Evolutionary conservation across 2,113 vertebrate species (phyloP).

Genomic region (Protomyctophum bolini): DNA sequence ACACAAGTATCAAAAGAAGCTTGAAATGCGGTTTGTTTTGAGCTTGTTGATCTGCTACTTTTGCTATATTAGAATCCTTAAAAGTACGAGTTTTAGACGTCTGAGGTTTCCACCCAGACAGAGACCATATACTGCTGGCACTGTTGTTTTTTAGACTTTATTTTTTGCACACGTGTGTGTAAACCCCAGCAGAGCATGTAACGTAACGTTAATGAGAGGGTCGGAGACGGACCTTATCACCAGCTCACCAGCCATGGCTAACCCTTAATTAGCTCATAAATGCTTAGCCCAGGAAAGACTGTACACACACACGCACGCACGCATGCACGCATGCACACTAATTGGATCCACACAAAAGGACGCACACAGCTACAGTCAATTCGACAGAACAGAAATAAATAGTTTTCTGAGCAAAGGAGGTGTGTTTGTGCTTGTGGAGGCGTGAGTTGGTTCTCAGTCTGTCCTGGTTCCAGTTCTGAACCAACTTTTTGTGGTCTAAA

Average conservation of each 20-base stretch:
- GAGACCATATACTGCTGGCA: slow-evolving; percentile 45
- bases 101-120: slow-evolving; percentile 9
- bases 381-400: neutral
- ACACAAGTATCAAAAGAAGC: too few species aligned
- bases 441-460: slow-evolving; percentile 4
- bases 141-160: slow-evolving; percentile 42
- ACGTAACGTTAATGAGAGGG: slow-evolving; percentile 66
- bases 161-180: slow-evolving; percentile 7
- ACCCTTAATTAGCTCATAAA: slow-evolving; percentile 73
- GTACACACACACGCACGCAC: slow-evolving; percentile 15
- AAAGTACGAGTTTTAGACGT: neutral
- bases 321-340: neutral
- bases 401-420: neutral
- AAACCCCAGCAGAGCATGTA: slow-evolving; percentile 55
- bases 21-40: too few species aligned
- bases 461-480: neutral
- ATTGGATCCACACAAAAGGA: neutral
- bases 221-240: slow-evolving; percentile 69
- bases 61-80: too few species aligned
- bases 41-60: too few species aligned
- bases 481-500: too few species aligned
- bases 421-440: neutral
- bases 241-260: slow-evolving; percentile 61
- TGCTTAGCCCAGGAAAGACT: slow-evolving; percentile 33
- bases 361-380: too few species aligned